Base-by-base conservation (phyloP, 2,113 vertebrate species). In the Chaetops frenatus region DNA sequence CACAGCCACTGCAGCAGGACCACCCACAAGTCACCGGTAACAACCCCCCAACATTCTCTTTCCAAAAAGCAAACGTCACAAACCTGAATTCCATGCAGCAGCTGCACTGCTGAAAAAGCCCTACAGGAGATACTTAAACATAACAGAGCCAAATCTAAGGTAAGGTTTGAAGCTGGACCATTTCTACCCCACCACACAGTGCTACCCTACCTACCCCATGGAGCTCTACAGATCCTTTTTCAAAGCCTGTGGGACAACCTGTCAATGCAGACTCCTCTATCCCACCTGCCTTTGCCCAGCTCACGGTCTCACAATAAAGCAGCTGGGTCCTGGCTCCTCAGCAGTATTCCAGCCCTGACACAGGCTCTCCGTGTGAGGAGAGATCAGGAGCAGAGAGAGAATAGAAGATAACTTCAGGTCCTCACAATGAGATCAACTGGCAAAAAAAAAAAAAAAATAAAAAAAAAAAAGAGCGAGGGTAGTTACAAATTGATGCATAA, bases 401-500 rank as follows among this genome's bases (percentile, higher is more conserved):
- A 58, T 2, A 44, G 15, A 24, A 64, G 27, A 47, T 2, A 2
- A 61, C 42, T 54, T 33, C 84, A 88, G 58, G 45, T 85, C 50
- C 70, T n/a, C n/a, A 66, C 57, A 89, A 51, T 12, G n/a, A 87
- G n/a, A 87, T 65, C 57, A 60, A 54, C 12, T 48, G 38, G 22
- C 62, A 4, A 58, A 60, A 60, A 38, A 29, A 20, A 72, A 64
- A 29, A 57, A 29, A 24, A 45, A 27, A 45, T 13, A 3, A 18
- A 27, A 16, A 19, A 20, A 3, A 18, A 27, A 16, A 19, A 20
- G 31, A 35, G 40, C n/a, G 15, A 28, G 15, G 28, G 57, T 38
- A 44, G 71, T 86, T 94, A 90, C 84, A 96, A 94, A 97, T n/a
- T 28, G 67, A 94, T 54, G 56, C 71, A 94, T 80, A 95, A 97